Evolutionary conservation across 2,113 vertebrate genomes (phyloP), one percentile per base, ranked within the genome.

Genomic region (Poecile atricapillus): DNA sequence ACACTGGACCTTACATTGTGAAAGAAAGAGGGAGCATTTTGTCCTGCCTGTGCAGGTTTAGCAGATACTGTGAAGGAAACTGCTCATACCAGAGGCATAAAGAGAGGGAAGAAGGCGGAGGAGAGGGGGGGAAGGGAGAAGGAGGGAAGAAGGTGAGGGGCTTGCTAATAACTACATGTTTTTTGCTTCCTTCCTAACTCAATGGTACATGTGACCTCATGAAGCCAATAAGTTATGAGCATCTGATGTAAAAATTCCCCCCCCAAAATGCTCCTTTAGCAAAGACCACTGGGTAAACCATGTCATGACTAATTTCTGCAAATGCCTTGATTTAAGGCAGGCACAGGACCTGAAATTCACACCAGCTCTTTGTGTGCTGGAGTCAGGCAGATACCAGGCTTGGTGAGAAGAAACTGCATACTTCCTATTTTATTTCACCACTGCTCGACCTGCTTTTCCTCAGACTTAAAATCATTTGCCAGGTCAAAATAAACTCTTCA

Each of bases 361-460:
- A 99, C 98, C 98, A 97, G 97, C 93, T 98, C 98, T 99, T 99
- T 99, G 98, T 99, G 98, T 98, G 97, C 98, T 84, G 95, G 97
- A 98, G 97, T 98, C 92, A 96, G 52, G 91, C 97, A 97, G 98
- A 97, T 97, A 96, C 96, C 93, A 89, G 96, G 95, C 97, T 94
- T 94, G 81, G 97, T 95, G 95, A 97, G 97, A 98, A 98, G 97
- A 97, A 98, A 98, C 96, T 91, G 93, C 97, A 98, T 97, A 98
- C 98, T 99, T 99, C 98, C 98, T 98, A 97, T 98, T 98, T 98
- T 97, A 97, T 97, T 98, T 98, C 95, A 96, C 97, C 96, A 97
- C 95, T 30, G 70, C 76, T 89, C 20, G 81, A 98, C 98, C 98
- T 99, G 99, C 95, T 98, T 99, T 98, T 97, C 96, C 97, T 99